Evolutionary conservation across 2,888 invertebrate species (phyloP).

Genomic region (Philaethria dido): DNA sequence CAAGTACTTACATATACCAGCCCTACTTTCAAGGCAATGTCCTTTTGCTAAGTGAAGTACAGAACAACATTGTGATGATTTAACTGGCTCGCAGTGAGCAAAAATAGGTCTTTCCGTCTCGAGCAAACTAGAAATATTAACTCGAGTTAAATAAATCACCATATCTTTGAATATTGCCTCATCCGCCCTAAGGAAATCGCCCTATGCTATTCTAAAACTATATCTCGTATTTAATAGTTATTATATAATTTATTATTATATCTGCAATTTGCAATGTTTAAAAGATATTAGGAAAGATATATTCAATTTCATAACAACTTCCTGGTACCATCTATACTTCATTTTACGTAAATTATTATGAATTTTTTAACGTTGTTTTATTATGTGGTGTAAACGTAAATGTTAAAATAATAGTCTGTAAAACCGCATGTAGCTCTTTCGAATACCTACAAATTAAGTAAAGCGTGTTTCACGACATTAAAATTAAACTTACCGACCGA

Average conservation of each 20-base stretch:
- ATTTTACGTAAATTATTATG: slow-evolving; percentile 27
- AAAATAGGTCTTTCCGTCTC: slow-evolving; percentile 71
- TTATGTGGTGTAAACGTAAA: slow-evolving; percentile 54
- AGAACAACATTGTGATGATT: slow-evolving; percentile 73
- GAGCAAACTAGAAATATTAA: slow-evolving; percentile 57
- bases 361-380: slow-evolving; percentile 38
- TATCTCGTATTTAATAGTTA: no score
- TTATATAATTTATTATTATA: neutral
- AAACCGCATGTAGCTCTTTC: slow-evolving; percentile 56
- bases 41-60: slow-evolving; percentile 61
- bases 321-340: neutral
- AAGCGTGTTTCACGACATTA: slow-evolving; percentile 46
- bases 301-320: neutral
- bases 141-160: slow-evolving; percentile 47
- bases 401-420: slow-evolving; percentile 59
- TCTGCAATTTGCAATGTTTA: no score
- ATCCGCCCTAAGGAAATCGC: slow-evolving; percentile 18
- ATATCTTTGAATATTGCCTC: slow-evolving; percentile 40
- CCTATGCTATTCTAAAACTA: neutral
- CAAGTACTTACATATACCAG: slow-evolving; percentile 37
- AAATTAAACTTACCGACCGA: slow-evolving; percentile 55
- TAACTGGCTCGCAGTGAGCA: slow-evolving; percentile 68
- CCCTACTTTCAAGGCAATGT: slow-evolving; percentile 63
- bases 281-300: neutral
- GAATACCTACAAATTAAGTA: slow-evolving; percentile 52